Base-by-base conservation (phyloP, 2,888 invertebrate species). In the Andrena bucephala region DNA sequence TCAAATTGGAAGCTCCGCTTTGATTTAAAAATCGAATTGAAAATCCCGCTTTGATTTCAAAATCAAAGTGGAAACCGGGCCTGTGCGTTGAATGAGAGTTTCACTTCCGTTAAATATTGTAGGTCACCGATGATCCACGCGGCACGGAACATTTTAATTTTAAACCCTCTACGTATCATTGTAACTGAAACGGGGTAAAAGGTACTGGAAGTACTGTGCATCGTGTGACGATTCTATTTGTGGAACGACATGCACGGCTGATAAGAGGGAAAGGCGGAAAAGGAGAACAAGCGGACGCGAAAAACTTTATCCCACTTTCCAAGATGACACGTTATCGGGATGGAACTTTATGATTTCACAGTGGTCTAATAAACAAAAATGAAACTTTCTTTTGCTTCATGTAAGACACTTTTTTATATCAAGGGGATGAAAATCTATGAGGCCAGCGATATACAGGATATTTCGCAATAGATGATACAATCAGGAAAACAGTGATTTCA, bases 261-360 rank as follows among this genome's bases (percentile, higher is more conserved):
- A 57, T 62, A 62, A 74, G 52, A 54, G 54, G 24, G 5, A 54
- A 60, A 60, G 27, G 31, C 16, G 27, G 20, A 13, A 29, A 60
- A 71, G 20, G 52, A 66, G 68, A 36, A 50, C 68, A 33, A 76
- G 16, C 52, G 24, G n/a, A 60, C 62, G 27, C 65, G 65, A 60
- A 66, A 66, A 80, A 66, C 50, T 70, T 69, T 66, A 80, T 70
- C 66, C 60, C 60, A 52, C 8, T 76, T 70, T 62, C n/a, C 70
- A 48, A 50, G 69, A 59, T 69, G 76, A 65, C 76, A 57, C 13
- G 67, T 33, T 75, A 78, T 69, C 29, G 59, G 33, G 31, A 63
- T 31, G 52, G 24, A 63, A 75, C 42, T 78, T 75, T 13, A 8
- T 36, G 63, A 57, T 68, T 63, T 42, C 63, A 36, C 6, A 33